Percentiles rank a stretch among this genome's conserved stretches.
Conservation (phyloP, 2,797 vertebrate species). For the Loris lydekkerianus region DNA sequence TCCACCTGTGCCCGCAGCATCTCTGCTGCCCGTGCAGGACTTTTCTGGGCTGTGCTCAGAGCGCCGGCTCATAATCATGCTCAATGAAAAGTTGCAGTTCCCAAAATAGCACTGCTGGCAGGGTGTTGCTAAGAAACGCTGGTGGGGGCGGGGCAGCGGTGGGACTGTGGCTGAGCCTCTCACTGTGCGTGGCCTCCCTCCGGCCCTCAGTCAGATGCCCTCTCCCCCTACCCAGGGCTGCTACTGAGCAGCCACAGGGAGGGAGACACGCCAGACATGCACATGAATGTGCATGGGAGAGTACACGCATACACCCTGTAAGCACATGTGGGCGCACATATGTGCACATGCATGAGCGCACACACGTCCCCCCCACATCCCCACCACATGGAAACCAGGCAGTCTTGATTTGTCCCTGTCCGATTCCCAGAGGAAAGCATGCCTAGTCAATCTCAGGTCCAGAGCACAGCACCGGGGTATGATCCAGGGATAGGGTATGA, state of each 20-base stretch:
- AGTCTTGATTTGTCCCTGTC: not conserved
- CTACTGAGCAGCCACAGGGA: not conserved
- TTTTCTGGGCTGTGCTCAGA: slow-evolving; percentile 78
- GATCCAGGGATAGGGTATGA: not conserved
- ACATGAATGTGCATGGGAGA: not conserved
- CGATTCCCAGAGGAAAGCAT: not conserved
- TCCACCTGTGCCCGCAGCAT: not conserved
- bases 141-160: slow-evolving; percentile 61
- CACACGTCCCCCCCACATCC: rapidly evolving
- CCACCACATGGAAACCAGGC: not conserved
- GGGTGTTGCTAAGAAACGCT: slow-evolving; percentile 88
- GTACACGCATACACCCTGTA: not conserved
- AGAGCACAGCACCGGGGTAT: not conserved
- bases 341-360: too few species aligned
- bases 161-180: slow-evolving; percentile 64
- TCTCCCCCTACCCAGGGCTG: not conserved
- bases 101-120: slow-evolving; percentile 87
- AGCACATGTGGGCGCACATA: not conserved
- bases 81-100: slow-evolving; percentile 87
- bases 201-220: not conserved
- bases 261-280: rapidly evolving
- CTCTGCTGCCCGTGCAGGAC: slow-evolving; percentile 48
- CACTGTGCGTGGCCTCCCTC: slow-evolving; percentile 50
- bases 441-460: not conserved
- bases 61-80: slow-evolving; percentile 82